phyloP scores from a whole-genome alignment of 2,888 invertebrate genomes.

The Eugnorisma glareosa region DNA sequence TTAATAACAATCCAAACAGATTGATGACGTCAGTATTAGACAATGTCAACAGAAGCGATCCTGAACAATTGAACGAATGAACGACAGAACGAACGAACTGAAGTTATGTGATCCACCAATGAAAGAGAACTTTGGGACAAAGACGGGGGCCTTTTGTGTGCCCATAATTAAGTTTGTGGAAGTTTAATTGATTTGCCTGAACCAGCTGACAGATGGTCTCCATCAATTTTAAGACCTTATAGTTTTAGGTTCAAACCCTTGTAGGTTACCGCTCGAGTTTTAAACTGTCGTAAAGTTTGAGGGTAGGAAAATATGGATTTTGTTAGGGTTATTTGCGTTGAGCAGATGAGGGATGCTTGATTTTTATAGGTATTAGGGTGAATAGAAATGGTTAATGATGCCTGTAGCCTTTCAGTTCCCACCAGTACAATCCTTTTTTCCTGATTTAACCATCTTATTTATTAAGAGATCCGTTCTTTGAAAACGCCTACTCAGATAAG shows the following conservation, averaged over 20 bases:
- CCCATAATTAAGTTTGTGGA: constrained; percentile 71
- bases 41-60: constrained; percentile 61
- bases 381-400: neutral
- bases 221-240: constrained; percentile 64
- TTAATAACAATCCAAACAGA: constrained; percentile 51
- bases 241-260: constrained; percentile 64
- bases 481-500: neutral
- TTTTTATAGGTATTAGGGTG: constrained; percentile 25
- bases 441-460: neutral
- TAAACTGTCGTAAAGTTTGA: constrained; percentile 57
- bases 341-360: constrained; percentile 11
- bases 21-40: constrained; percentile 58
- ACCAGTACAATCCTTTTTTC: neutral
- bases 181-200: constrained; percentile 74
- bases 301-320: constrained; percentile 47
- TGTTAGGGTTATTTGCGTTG: constrained; percentile 29
- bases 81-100: constrained; percentile 54
- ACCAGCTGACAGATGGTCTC: constrained; percentile 63
- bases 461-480: neutral
- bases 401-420: neutral
- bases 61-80: constrained; percentile 59
- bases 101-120: constrained; percentile 67
- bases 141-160: constrained; percentile 69
- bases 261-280: constrained; percentile 55
- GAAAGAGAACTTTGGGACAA: constrained; percentile 68